These are phyloP conservation scores for Chiloscyllium plagiosum DNA, from an alignment of 2,113 vertebrate species.

Conservation along the genomic window DNA sequence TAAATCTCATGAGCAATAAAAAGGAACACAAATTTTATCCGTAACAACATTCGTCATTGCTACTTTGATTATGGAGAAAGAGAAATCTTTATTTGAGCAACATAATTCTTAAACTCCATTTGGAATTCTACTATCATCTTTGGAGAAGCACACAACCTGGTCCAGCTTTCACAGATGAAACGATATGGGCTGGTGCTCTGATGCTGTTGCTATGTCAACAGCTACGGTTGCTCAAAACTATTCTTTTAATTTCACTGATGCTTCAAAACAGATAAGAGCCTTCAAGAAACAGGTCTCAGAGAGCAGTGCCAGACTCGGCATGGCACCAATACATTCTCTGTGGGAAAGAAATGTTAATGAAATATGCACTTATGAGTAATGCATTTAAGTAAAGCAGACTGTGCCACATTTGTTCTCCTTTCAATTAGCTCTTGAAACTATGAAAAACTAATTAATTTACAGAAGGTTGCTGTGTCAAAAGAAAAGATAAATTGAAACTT, in stretches of 20 bases:
- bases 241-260: slow-evolving; percentile 12
- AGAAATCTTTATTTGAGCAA: neutral
- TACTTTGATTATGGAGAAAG: neutral
- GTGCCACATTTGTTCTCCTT: slow-evolving; percentile 44
- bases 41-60: neutral
- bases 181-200: neutral
- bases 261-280: neutral
- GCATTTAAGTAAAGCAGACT: slow-evolving; percentile 39
- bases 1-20: too few species aligned
- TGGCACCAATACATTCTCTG: neutral
- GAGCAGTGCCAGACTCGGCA: neutral
- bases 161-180: neutral
- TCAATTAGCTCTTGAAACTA: slow-evolving; percentile 48
- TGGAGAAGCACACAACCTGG: neutral
- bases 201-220: slow-evolving; percentile 14
- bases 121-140: neutral
- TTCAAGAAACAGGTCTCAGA: neutral
- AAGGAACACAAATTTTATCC: too few species aligned
- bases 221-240: neutral
- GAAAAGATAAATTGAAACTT: slow-evolving; percentile 29
- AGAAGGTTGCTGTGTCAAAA: slow-evolving; percentile 20
- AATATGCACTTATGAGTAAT: slow-evolving; percentile 25
- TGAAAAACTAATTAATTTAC: slow-evolving; percentile 50
- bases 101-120: neutral
- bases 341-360: neutral